Evolutionary conservation across 1,140 invertebrate species (phyloP), one percentile per base, ranked within the genome.

Genomic region (Pogonomyrmex barbatus): DNA sequence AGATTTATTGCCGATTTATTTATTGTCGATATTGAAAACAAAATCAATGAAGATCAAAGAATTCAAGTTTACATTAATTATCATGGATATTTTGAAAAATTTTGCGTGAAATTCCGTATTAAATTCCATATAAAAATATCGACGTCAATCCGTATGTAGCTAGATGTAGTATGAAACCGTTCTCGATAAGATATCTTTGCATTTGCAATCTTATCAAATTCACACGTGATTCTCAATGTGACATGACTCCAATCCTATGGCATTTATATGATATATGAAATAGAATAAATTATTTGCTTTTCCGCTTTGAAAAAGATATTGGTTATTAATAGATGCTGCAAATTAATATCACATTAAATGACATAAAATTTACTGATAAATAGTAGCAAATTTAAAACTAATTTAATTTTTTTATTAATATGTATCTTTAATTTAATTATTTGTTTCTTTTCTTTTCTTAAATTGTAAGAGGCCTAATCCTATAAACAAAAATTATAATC

Each of bases 161-260:
- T 67, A 52, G 45, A 2, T 24, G 33, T 24, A 24, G 24, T 24
- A 24, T 24, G 6, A 67, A 67, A 67, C 2, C 36, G 2, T 78
- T 9, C 0, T 50, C 33, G 24, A 2, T 45, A 65, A 63, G 9
- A 24, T 67, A 42, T 65, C 17, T 36, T 62, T 33, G 17, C 33
- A 78, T 36, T 62, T 33, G 17, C 33, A 78, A 39, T 78, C 4
- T 78, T 6, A 1, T 67, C 47, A 77, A 77, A 50, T 77, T 77
- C 10, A 60, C 24, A 14, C 39, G 30, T 65, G 45, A 52, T 14
- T 63, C 33, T 65, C 12, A 42, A 54, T 42, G 60, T 33, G 2
- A 79, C 10, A 14, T 52, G 47, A 79, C 14, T n/a, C 17, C 45
- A 54, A 63, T 79, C 6, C 24, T 14, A 6, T 52, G 24, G 17